These are phyloP conservation scores for Caerostris extrusa DNA, from an alignment of 1,140 invertebrate genomes.

Conservation along the genomic window DNA sequence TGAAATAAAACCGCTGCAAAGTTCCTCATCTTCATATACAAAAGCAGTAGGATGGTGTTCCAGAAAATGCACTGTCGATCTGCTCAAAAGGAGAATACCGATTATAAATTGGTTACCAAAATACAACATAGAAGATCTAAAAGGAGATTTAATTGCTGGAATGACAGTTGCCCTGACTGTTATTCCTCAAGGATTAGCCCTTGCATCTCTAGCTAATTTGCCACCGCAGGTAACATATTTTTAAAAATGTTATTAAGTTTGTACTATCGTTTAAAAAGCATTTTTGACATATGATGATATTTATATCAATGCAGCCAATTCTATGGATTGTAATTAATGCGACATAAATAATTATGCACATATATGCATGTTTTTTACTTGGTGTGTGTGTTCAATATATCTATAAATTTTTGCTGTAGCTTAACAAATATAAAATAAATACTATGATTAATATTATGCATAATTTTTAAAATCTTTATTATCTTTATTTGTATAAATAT, in stretches of 20 bases:
- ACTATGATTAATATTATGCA: no score
- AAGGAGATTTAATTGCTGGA: constrained; percentile 81
- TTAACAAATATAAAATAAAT: no score
- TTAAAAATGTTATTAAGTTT: not conserved
- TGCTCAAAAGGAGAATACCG: constrained; percentile 78
- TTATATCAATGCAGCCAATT: no score
- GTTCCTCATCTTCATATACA: not conserved
- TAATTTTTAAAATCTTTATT: no score
- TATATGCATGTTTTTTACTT: no score
- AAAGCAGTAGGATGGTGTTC: constrained; percentile 34
- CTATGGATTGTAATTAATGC: no score
- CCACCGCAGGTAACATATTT: constrained; percentile 80
- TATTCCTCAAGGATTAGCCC: constrained; percentile 83
- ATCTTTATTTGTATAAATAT: no score
- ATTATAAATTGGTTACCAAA: constrained; percentile 79
- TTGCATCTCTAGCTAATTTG: constrained; percentile 82
- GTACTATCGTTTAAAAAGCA: no score
- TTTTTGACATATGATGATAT: no score
- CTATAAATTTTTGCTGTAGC: no score
- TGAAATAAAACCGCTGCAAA: constrained; percentile 64
- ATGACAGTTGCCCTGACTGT: constrained; percentile 83
- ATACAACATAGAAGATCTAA: constrained; percentile 78
- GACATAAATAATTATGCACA: no score
- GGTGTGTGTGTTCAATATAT: no score
- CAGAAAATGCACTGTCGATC: constrained; percentile 59